phyloP scores from a whole-genome alignment of 2,888 invertebrate genomes.

The Amphipyra berbera region DNA sequence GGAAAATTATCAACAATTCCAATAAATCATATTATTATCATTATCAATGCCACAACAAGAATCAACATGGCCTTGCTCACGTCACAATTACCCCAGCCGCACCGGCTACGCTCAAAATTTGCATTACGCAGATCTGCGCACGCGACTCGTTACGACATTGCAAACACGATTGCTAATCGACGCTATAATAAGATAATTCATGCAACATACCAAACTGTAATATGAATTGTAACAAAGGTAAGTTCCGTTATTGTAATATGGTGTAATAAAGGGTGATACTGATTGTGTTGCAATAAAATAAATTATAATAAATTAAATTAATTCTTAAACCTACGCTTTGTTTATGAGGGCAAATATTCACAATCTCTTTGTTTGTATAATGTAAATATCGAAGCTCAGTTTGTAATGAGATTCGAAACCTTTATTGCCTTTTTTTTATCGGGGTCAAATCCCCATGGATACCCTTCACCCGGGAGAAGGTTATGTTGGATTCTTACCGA shows the following conservation, averaged over 20 bases:
- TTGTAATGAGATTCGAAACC: background rate
- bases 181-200: conserved; percentile 33
- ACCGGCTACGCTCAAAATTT: conserved; percentile 30
- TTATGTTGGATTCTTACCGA: no score
- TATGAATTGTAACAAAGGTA: conserved; percentile 14
- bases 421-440: no score
- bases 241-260: conserved; percentile 27
- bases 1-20: background rate
- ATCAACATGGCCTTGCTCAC: conserved; percentile 24
- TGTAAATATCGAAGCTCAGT: background rate
- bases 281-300: conserved; percentile 10
- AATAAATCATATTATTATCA: conserved; percentile 7
- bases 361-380: conserved; percentile 10
- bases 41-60: conserved; percentile 27
- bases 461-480: no score
- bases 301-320: conserved; percentile 12
- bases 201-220: conserved; percentile 23
- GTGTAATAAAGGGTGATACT: conserved; percentile 9
- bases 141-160: conserved; percentile 43
- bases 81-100: conserved; percentile 2
- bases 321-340: conserved; percentile 5
- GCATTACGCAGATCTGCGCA: conserved; percentile 35
- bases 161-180: conserved; percentile 19
- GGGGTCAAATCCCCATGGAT: no score
- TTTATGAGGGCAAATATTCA: conserved; percentile 2